Evolutionary conservation across 2,888 invertebrate species (phyloP).

Genomic region (Dioctria linearis): DNA sequence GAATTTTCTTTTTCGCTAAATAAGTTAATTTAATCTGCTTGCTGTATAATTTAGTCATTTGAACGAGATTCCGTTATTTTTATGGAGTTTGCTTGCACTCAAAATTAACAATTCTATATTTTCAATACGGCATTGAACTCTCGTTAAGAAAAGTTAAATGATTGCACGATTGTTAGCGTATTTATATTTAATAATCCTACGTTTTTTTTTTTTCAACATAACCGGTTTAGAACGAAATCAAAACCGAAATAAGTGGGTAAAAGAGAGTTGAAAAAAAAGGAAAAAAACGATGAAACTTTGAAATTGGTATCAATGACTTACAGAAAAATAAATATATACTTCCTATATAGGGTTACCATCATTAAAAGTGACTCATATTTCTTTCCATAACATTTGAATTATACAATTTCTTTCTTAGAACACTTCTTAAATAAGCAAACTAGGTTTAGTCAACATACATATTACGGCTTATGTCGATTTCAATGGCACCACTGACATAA

Average conservation of each 20-base stretch:
- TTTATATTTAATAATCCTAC: not conserved
- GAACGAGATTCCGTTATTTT: too few relatives aligned
- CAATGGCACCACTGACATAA: too few relatives aligned
- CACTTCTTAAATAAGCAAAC: too few relatives aligned
- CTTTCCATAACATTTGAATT: too few relatives aligned
- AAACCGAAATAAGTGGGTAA: constrained; percentile 23
- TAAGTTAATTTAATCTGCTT: not conserved
- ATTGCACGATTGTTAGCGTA: not conserved
- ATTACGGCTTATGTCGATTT: too few relatives aligned
- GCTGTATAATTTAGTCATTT: too few relatives aligned
- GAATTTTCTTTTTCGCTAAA: not conserved
- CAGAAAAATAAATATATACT: too few relatives aligned
- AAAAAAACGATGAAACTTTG: not conserved
- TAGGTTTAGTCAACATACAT: too few relatives aligned
- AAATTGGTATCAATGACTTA: not conserved
- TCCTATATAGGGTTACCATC: too few relatives aligned
- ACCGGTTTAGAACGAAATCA: constrained; percentile 27
- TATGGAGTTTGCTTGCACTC: too few relatives aligned
- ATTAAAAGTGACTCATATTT: too few relatives aligned
- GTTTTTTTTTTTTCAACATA: not conserved
- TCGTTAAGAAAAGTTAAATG: not conserved
- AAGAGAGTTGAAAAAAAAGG: not conserved
- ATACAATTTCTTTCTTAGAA: too few relatives aligned
- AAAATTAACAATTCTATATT: not conserved
- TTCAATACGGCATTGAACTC: constrained; percentile 10